Percentiles rank a stretch among this genome's conserved stretches.
Evolutionary conservation across 2,888 invertebrate species (phyloP).

Genomic region (Melangyna quadrimaculata): DNA sequence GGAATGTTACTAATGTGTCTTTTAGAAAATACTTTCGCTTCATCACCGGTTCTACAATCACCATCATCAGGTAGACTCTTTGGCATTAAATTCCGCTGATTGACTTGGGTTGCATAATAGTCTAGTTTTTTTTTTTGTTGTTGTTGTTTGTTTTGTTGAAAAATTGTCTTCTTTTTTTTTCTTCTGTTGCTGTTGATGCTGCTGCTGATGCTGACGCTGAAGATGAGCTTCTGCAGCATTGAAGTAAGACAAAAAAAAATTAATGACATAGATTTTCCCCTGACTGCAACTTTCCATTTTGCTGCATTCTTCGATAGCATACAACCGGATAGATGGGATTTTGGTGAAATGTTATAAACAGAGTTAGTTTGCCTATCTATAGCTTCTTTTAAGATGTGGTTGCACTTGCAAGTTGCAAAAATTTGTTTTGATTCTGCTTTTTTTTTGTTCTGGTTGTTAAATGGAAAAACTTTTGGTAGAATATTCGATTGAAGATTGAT

Average conservation of each 20-base stretch:
- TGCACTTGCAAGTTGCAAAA: not conserved
- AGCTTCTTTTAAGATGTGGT: not conserved
- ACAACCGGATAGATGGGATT: slow-evolving; percentile 45
- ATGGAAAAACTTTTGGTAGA: not conserved
- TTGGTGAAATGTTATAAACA: slow-evolving; percentile 50
- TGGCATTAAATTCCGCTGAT: slow-evolving; percentile 33
- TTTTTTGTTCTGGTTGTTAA: slow-evolving; percentile 1
- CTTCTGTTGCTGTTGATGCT: too few species aligned
- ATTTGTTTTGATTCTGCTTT: not conserved
- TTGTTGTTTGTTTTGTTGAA: too few species aligned
- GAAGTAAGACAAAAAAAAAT: not conserved
- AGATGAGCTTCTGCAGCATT: slow-evolving; percentile 9
- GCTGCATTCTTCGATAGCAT: slow-evolving; percentile 36
- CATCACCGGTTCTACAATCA: slow-evolving; percentile 39
- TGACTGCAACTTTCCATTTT: slow-evolving; percentile 56
- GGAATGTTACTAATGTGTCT: not conserved
- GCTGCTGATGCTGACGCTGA: not conserved
- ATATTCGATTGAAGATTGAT: not conserved
- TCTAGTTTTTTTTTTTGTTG: not conserved
- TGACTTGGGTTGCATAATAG: slow-evolving; percentile 54
- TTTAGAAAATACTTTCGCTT: slow-evolving; percentile 58
- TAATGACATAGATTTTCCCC: slow-evolving; percentile 47
- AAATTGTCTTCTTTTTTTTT: slow-evolving; percentile 26
- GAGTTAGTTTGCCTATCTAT: not conserved
- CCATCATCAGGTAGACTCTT: slow-evolving; percentile 23